Conservation (phyloP, 2,113 vertebrate species). For the Rhinogobius similis region DNA sequence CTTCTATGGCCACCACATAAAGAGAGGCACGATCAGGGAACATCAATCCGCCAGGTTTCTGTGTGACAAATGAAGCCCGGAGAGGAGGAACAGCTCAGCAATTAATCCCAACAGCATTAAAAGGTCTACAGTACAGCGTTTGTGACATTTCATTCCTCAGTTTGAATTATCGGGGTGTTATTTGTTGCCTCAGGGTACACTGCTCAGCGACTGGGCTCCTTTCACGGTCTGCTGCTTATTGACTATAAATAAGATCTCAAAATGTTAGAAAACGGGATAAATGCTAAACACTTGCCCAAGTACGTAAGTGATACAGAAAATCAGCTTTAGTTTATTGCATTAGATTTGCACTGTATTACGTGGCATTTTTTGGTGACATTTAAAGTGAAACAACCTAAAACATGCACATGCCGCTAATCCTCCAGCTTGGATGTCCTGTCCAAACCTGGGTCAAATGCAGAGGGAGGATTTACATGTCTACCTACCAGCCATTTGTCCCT, state of each 20-base stretch:
- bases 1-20: slow-evolving; percentile 97
- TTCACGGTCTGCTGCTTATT: not conserved
- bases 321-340: not conserved
- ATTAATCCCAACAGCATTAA: slow-evolving; percentile 27
- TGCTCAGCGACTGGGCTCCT: not conserved
- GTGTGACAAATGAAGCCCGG: slow-evolving; percentile 82
- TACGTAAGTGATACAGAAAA: not conserved
- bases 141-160: slow-evolving; percentile 30
- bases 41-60: slow-evolving; percentile 98
- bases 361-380: not conserved
- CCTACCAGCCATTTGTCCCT: slow-evolving; percentile 98
- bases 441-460: no score
- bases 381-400: no score
- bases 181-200: not conserved
- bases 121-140: slow-evolving; percentile 16
- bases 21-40: slow-evolving; percentile 97
- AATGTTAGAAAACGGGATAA: not conserved
- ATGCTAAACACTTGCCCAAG: not conserved
- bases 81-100: slow-evolving; percentile 61
- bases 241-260: not conserved
- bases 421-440: no score
- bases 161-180: slow-evolving; percentile 15
- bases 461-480: slow-evolving; percentile 5
- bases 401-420: no score
- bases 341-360: not conserved